Evolutionary conservation across 2,888 invertebrate species (phyloP).

Genomic region (Tetragonisca angustula): DNA sequence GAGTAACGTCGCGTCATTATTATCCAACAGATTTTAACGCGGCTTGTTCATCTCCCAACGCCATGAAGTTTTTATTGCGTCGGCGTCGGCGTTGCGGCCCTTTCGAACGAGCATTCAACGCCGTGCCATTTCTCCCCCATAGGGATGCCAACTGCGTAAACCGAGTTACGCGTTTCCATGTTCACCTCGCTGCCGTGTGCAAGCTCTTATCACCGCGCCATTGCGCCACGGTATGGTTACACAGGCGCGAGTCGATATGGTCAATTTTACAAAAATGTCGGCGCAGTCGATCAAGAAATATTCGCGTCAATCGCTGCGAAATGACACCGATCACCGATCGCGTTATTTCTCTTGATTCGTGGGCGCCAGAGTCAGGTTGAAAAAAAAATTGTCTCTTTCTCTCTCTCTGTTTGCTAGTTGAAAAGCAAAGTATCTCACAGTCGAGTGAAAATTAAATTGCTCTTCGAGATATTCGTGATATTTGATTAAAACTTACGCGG

Average conservation of each 20-base stretch:
- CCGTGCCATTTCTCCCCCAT: not conserved
- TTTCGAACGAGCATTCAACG: conserved; percentile 10
- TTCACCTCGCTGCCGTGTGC: conserved; percentile 29
- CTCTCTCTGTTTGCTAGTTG: too few relatives aligned
- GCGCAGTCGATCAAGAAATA: conserved; percentile 23
- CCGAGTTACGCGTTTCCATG: conserved; percentile 40
- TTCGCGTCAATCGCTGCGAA: conserved; percentile 16
- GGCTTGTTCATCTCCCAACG: not conserved
- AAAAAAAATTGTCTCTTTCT: too few relatives aligned
- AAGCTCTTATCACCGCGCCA: conserved; percentile 47
- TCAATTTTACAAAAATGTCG: conserved; percentile 46
- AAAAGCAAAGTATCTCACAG: not conserved
- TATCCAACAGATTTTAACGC: not conserved
- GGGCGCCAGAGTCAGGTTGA: too few relatives aligned
- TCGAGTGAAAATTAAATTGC: not conserved
- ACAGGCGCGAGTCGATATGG: conserved; percentile 35
- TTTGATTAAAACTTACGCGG: too few relatives aligned
- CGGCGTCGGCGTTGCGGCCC: not conserved
- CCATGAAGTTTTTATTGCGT: not conserved
- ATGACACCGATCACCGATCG: not conserved
- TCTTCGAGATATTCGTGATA: not conserved
- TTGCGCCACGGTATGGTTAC: not conserved
- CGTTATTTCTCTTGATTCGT: conserved; percentile 8
- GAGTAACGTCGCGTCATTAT: not conserved
- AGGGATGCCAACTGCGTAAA: conserved; percentile 33